Evolutionary conservation across 2,113 vertebrate species (phyloP).

Genomic region (Enhydra lutris): DNA sequence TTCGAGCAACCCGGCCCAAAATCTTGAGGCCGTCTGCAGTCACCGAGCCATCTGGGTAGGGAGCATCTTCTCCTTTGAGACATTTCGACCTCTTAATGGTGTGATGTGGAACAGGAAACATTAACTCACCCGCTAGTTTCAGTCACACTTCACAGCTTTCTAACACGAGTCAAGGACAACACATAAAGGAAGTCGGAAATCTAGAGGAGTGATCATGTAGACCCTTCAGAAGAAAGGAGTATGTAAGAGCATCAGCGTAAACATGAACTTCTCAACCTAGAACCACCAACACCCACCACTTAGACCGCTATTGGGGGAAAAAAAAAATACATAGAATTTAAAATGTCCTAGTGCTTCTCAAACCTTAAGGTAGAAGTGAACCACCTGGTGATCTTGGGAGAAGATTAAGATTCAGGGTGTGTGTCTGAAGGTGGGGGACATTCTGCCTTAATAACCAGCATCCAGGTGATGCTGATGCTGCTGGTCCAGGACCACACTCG

Average conservation of each 20-base stretch:
- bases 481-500: not conserved
- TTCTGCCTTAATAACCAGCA: not conserved
- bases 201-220: conserved; percentile 57
- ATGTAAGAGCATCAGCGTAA: not conserved
- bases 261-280: not conserved
- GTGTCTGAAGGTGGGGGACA: not conserved
- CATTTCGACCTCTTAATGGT: conserved; percentile 72
- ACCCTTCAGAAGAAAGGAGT: not conserved
- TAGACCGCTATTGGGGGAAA: not conserved
- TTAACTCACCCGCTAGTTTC: conserved; percentile 78
- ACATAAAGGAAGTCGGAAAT: conserved; percentile 60
- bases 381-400: not conserved
- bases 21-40: not conserved
- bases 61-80: conserved; percentile 65
- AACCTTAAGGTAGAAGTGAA: not conserved
- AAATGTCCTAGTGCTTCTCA: not conserved
- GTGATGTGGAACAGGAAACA: conserved; percentile 78
- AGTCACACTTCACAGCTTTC: conserved; percentile 75
- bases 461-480: not conserved
- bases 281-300: not conserved
- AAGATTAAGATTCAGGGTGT: too few species aligned
- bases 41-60: conserved; percentile 35
- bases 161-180: conserved; percentile 66
- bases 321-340: not conserved
- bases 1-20: not conserved